phyloP scores from a whole-genome alignment of 2,113 vertebrate species.

The Dryoscopus gambensis region DNA sequence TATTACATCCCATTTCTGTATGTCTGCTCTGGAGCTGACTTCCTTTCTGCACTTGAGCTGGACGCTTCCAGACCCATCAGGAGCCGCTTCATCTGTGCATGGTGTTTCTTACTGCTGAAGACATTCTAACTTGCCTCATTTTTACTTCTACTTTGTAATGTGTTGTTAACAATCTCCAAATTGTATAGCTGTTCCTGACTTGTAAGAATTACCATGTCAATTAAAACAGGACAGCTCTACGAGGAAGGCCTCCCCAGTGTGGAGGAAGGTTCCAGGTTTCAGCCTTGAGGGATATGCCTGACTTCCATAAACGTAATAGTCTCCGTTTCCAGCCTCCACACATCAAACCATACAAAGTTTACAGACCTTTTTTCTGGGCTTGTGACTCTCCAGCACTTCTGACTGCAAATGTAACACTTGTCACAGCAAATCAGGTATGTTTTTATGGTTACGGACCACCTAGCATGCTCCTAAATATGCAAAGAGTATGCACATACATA shows the following conservation, averaged over 20 bases:
- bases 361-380: not conserved
- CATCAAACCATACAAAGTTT: not conserved
- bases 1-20: not conserved
- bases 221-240: not conserved
- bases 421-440: not conserved
- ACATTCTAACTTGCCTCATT: not conserved
- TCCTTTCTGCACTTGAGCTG: not conserved
- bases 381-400: not conserved
- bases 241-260: not conserved
- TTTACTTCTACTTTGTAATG: not conserved
- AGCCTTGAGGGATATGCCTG: not conserved
- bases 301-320: not conserved
- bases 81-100: fast-evolving
- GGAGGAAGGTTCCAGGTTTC: not conserved
- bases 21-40: not conserved
- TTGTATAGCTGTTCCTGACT: not conserved
- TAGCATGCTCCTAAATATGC: not conserved
- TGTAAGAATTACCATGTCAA: not conserved
- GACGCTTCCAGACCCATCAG: not conserved
- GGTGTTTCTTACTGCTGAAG: not conserved
- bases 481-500: not conserved
- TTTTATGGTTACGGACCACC: not conserved
- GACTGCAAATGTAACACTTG: not conserved
- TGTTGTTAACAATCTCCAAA: not conserved
- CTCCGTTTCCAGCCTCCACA: not conserved